These are phyloP conservation scores for Chitala chitala DNA, from an alignment of 2,113 vertebrate genomes.

Conservation along the genomic window DNA sequence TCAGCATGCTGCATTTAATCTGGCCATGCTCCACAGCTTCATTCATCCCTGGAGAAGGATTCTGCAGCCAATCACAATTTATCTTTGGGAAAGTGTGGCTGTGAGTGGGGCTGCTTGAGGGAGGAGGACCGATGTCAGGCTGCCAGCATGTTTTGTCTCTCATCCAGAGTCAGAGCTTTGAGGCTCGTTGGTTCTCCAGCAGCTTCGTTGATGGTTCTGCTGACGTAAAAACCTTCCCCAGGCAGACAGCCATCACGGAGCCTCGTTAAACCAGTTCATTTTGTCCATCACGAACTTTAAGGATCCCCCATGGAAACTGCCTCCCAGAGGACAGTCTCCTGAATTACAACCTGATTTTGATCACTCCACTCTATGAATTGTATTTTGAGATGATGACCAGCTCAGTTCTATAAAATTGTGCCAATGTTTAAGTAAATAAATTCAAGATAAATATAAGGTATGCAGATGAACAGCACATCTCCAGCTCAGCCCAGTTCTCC, in stretches of 20 bases:
- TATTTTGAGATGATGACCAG: slow-evolving; percentile 63
- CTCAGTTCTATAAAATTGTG: too few species aligned
- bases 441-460: too few species aligned
- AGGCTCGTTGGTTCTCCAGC: too few species aligned
- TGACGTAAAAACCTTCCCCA: too few species aligned
- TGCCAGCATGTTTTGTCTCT: slow-evolving; percentile 15
- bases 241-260: too few species aligned
- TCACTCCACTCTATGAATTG: slow-evolving; percentile 51
- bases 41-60: slow-evolving; percentile 23
- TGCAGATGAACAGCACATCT: too few species aligned
- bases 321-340: slow-evolving; percentile 41
- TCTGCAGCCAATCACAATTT: slow-evolving; percentile 24
- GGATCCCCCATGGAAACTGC: slow-evolving; percentile 50
- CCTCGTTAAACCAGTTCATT: slow-evolving; percentile 57
- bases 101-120: background rate
- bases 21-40: slow-evolving; percentile 11
- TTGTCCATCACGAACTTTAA: slow-evolving; percentile 47
- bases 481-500: too few species aligned
- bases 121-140: slow-evolving; percentile 29
- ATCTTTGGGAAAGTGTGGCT: slow-evolving; percentile 21
- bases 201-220: too few species aligned
- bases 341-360: slow-evolving; percentile 68
- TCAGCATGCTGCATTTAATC: slow-evolving; percentile 22
- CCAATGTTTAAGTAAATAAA: slow-evolving; percentile 58
- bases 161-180: background rate